Conservation (phyloP, 2,888 invertebrate species). For the Bimastos eiseni region DNA sequence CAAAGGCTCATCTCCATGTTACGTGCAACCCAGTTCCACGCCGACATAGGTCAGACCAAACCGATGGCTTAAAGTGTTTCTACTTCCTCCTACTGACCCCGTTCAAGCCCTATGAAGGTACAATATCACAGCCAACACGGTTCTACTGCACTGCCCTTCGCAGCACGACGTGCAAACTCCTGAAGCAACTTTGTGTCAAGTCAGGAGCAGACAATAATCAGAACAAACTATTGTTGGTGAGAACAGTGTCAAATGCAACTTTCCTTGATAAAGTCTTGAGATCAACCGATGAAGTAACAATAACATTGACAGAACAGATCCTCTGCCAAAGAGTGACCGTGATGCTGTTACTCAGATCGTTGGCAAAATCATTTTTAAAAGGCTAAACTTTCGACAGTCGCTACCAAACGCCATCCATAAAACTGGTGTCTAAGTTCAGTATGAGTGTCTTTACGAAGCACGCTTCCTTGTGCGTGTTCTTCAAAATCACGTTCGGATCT, state of each 20-base stretch:
- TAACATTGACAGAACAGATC: not conserved
- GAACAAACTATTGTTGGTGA: not conserved
- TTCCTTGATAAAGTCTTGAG: not conserved
- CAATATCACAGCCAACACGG: no score
- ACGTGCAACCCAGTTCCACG: no score
- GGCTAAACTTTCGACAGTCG: not conserved
- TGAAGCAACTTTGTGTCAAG: not conserved
- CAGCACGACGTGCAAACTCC: no score
- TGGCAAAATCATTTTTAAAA: not conserved
- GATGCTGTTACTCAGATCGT: not conserved
- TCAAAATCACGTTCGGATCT: conserved; percentile 90
- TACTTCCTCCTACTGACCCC: no score
- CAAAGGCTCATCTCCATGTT: no score
- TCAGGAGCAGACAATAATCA: not conserved
- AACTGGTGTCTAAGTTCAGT: conserved; percentile 83
- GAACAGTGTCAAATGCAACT: not conserved
- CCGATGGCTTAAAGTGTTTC: no score
- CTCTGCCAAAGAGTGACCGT: not conserved
- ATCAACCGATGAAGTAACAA: not conserved
- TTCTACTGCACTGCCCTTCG: no score
- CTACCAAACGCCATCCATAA: conserved; percentile 63
- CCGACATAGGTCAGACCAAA: no score
- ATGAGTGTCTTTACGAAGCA: conserved; percentile 93
- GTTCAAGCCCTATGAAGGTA: no score
- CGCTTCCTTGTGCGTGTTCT: conserved; percentile 97